Evolutionary conservation across 2,113 vertebrate species (phyloP).

Genomic region (Eonycteris spelaea): DNA sequence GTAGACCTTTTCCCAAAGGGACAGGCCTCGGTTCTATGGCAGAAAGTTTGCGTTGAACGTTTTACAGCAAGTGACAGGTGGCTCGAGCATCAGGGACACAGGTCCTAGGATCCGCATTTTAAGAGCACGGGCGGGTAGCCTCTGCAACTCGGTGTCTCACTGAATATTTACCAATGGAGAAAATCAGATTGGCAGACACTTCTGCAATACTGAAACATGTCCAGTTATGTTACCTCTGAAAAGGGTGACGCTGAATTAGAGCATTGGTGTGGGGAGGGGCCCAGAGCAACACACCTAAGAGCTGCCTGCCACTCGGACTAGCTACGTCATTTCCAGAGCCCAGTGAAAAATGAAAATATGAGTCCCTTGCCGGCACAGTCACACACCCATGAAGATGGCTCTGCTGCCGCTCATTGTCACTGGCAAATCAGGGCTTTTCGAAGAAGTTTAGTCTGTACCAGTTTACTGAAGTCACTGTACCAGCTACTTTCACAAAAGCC

Average conservation of each 20-base stretch:
- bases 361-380: not conserved
- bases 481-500: not conserved
- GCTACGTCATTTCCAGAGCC: not conserved
- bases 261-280: not conserved
- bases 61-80: not conserved
- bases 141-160: not conserved
- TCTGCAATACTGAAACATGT: not conserved
- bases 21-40: not conserved
- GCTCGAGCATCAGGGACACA: not conserved
- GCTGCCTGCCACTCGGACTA: not conserved
- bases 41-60: not conserved
- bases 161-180: not conserved
- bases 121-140: not conserved
- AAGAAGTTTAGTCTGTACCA: not conserved
- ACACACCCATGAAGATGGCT: fast-evolving
- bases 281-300: not conserved
- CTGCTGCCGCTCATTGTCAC: not conserved
- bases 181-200: not conserved
- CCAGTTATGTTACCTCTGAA: not conserved
- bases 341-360: not conserved
- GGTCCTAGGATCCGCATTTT: not conserved
- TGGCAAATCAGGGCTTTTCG: not conserved
- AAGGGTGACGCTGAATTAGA: not conserved
- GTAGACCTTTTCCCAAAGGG: not conserved
- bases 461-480: not conserved